phyloP scores from a whole-genome alignment of 2,113 vertebrate genomes.

The Asarcornis scutulata region DNA sequence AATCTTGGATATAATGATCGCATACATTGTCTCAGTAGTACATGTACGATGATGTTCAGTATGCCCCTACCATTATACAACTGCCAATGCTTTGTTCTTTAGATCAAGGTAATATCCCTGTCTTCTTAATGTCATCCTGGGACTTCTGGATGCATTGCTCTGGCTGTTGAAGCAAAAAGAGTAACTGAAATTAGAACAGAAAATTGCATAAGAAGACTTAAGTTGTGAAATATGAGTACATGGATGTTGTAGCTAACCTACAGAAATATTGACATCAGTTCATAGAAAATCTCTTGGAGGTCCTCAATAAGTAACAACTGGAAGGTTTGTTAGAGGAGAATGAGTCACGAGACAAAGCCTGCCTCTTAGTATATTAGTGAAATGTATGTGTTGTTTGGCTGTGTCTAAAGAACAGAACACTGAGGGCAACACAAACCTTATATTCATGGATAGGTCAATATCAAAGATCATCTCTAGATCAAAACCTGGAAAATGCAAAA shows the following conservation, averaged over 20 bases:
- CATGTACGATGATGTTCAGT: background rate
- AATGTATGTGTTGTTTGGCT: conserved; percentile 13
- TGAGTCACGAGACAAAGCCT: conserved; percentile 16
- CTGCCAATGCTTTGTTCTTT: background rate
- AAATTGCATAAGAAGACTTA: background rate
- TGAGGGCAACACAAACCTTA: conserved; percentile 42
- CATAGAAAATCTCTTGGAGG: background rate
- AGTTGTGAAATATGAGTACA: background rate
- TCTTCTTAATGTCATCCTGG: background rate
- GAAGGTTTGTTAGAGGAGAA: conserved; percentile 16
- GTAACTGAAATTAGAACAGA: background rate
- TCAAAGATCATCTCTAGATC: conserved; percentile 66
- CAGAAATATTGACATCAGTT: background rate
- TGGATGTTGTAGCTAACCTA: background rate
- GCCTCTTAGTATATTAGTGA: conserved; percentile 23
- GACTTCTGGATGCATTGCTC: background rate
- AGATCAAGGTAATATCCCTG: background rate
- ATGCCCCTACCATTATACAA: background rate
- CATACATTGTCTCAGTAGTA: background rate
- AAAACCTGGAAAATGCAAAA: conserved; percentile 74
- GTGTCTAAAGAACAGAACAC: conserved; percentile 11
- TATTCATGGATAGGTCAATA: conserved; percentile 55
- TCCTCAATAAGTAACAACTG: background rate
- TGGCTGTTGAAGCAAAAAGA: background rate
- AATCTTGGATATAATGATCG: background rate